Percentiles rank a stretch among this genome's conserved stretches.
Conservation (phyloP, 2,797 vertebrate species). For the Acrossocheilus wenchowensis region DNA sequence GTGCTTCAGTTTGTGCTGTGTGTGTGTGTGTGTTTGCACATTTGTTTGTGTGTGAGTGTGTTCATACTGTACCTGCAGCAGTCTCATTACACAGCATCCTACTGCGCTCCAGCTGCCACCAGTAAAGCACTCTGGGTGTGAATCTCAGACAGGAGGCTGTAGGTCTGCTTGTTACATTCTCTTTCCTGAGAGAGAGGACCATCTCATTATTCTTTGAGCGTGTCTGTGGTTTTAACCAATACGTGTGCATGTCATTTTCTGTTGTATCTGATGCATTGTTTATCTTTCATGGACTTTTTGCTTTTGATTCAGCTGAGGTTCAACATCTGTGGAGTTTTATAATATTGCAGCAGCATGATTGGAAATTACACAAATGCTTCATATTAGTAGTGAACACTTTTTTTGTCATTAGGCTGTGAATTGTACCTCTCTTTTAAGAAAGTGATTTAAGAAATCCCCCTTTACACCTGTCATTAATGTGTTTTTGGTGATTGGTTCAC, state of each 20-base stretch:
- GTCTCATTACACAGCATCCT: conserved; percentile 76
- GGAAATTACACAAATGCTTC: not conserved
- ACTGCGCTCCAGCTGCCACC: conserved; percentile 67
- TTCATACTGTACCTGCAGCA: not conserved
- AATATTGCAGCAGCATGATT: not conserved
- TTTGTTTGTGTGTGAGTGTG: not conserved
- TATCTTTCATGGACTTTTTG: not conserved
- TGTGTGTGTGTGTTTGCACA: not conserved
- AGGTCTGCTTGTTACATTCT: conserved; percentile 9
- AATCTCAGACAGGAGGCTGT: conserved; percentile 57
- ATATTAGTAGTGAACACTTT: not conserved
- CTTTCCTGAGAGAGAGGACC: not conserved
- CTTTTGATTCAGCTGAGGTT: not conserved
- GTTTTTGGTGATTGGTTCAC: too few species aligned
- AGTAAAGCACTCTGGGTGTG: conserved; percentile 65
- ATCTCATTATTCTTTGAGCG: not conserved
- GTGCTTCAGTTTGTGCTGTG: not conserved
- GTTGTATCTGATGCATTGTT: too few species aligned
- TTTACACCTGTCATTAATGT: not conserved
- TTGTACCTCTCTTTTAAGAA: not conserved
- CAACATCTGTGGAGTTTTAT: not conserved
- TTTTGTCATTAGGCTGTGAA: not conserved
- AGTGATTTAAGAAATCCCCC: not conserved
- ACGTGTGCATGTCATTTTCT: not conserved
- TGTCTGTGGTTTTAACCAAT: not conserved